These are phyloP conservation scores for Drosophila subquinaria DNA, from an alignment of 2,888 invertebrate genomes.

Conservation along the genomic window DNA sequence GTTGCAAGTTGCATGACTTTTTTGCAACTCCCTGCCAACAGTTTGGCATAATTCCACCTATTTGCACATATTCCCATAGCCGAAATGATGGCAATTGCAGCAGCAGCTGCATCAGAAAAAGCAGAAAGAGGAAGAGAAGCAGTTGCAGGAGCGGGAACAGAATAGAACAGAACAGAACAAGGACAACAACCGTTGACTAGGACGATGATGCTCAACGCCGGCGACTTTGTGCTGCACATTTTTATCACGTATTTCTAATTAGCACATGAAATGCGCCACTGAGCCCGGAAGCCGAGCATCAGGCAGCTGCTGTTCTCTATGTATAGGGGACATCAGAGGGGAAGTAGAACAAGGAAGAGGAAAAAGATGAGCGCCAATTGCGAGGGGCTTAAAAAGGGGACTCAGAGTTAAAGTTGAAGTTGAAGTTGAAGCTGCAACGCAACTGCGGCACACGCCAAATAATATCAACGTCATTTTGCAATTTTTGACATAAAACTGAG, in stretches of 20 bases:
- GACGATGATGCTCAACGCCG: conserved; percentile 10
- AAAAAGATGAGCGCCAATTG: conserved; percentile 8
- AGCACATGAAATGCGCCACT: conserved; percentile 71
- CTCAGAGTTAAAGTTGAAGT: conserved; percentile 1
- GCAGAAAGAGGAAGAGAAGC: not conserved
- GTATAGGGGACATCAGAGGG: not conserved
- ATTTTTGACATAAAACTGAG: conserved; percentile 72
- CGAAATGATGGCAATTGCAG: conserved; percentile 36
- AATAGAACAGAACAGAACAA: conserved; percentile 12
- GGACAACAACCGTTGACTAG: conserved; percentile 43
- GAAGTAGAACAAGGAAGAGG: not conserved
- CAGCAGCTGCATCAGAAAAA: not conserved
- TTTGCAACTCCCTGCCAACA: conserved; percentile 9
- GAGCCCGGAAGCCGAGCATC: conserved; percentile 45
- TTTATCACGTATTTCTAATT: conserved; percentile 77
- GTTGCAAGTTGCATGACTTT: conserved; percentile 8
- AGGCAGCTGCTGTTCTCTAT: conserved; percentile 36
- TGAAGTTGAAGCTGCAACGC: conserved; percentile 27
- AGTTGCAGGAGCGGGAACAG: not conserved
- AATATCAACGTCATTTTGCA: conserved; percentile 70
- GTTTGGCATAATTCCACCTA: conserved; percentile 20
- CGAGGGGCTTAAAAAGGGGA: conserved; percentile 3
- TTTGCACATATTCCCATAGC: conserved; percentile 33
- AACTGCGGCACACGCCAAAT: conserved; percentile 71
- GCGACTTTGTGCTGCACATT: conserved; percentile 50